These are phyloP conservation scores for Bombylius discolor DNA, from an alignment of 2,888 invertebrate genomes.

Conservation along the genomic window DNA sequence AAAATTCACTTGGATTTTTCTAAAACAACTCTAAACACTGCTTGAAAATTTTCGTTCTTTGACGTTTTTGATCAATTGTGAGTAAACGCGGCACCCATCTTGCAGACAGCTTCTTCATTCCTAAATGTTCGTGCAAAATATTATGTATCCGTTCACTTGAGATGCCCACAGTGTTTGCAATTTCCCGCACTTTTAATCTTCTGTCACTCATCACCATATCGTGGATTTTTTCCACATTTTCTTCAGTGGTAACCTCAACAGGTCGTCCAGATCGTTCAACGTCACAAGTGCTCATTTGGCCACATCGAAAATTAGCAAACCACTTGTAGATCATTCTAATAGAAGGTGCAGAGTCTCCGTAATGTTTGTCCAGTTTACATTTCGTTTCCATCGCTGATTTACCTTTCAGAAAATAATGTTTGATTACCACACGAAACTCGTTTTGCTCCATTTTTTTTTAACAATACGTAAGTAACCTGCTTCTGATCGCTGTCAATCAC, in stretches of 20 bases:
- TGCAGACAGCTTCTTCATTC: too few species aligned
- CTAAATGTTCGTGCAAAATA: too few species aligned
- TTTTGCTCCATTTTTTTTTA: neutral
- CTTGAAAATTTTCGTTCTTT: neutral
- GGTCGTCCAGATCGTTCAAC: too few species aligned
- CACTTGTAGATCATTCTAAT: neutral
- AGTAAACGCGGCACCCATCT: too few species aligned
- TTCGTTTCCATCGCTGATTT: neutral
- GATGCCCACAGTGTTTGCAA: too few species aligned
- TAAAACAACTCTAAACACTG: neutral
- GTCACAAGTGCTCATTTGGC: neutral
- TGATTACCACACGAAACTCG: neutral
- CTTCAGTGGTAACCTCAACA: too few species aligned
- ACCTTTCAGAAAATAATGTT: neutral
- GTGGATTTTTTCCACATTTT: too few species aligned
- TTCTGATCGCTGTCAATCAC: too few species aligned
- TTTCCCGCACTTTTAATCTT: neutral
- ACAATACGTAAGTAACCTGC: too few species aligned
- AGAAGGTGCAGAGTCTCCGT: conserved; percentile 2
- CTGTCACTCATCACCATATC: too few species aligned
- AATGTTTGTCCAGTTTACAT: conserved; percentile 1
- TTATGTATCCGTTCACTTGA: too few species aligned
- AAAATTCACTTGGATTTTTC: neutral
- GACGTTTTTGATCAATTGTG: neutral
- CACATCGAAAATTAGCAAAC: neutral